Evolutionary conservation across 2,888 invertebrate species (phyloP).

Genomic region (Ophion ellenae): DNA sequence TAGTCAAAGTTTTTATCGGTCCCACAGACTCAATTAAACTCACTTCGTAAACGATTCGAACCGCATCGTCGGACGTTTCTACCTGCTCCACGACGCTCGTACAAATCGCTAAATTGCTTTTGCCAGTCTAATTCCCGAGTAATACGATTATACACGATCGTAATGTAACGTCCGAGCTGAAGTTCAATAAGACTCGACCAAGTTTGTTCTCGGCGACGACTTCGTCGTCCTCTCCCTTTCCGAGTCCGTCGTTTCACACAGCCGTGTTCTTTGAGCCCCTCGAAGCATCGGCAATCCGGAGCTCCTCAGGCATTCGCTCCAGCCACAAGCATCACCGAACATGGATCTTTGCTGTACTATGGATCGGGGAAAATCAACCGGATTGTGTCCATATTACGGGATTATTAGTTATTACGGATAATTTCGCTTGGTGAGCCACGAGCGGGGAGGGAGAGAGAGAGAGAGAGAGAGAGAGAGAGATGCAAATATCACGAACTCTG

Average conservation of each 20-base stretch:
- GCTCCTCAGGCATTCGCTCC: constrained; percentile 32
- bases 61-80: neutral
- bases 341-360: constrained; percentile 18
- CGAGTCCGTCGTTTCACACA: neutral
- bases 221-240: neutral
- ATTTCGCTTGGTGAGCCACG: constrained; percentile 29
- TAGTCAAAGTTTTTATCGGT: neutral
- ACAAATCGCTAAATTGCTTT: neutral
- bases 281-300: constrained; percentile 60
- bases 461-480: constrained; percentile 41
- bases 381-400: constrained; percentile 23
- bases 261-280: neutral
- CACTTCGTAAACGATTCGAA: neutral
- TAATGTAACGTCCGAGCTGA: constrained; percentile 13
- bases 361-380: constrained; percentile 32
- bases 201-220: constrained; percentile 13
- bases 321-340: constrained; percentile 27
- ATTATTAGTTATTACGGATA: constrained; percentile 63
- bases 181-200: constrained; percentile 46
- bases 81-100: neutral
- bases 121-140: neutral
- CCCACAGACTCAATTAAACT: neutral
- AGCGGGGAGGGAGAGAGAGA: constrained; percentile 33
- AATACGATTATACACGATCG: neutral
- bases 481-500: constrained; percentile 39